Percentiles rank a stretch among this genome's conserved stretches.
Conservation (phyloP, 2,797 vertebrate genomes). For the Hylomyscus alleni region DNA sequence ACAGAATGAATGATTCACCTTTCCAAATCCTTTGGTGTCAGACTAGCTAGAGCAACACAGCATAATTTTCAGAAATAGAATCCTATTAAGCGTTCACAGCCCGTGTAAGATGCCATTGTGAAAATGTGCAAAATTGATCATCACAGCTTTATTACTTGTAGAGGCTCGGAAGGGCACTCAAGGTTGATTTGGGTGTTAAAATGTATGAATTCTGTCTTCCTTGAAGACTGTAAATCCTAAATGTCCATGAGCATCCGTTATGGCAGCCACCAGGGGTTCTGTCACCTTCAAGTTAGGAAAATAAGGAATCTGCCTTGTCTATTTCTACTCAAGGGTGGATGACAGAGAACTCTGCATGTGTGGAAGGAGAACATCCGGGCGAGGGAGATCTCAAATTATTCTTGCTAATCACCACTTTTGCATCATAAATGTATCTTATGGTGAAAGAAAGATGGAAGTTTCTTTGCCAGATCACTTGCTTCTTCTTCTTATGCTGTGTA, state of each 20-base stretch:
- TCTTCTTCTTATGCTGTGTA: not conserved
- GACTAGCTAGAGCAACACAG: conserved; percentile 71
- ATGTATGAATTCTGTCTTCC: conserved; percentile 71
- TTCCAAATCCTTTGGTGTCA: conserved; percentile 66
- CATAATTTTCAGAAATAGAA: conserved; percentile 80
- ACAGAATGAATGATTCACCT: conserved; percentile 67
- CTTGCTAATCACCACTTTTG: conserved; percentile 54
- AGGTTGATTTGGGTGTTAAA: conserved; percentile 73
- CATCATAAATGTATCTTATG: conserved; percentile 68
- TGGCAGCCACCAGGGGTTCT: conserved; percentile 54
- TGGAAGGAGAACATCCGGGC: conserved; percentile 28
- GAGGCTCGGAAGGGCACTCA: conserved; percentile 74
- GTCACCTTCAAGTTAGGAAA: conserved; percentile 76
- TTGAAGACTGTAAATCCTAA: conserved; percentile 71
- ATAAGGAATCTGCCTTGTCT: conserved; percentile 39
- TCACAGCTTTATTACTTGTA: conserved; percentile 73
- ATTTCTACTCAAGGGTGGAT: conserved; percentile 24
- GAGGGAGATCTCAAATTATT: not conserved
- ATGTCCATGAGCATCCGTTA: conserved; percentile 59
- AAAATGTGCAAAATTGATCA: conserved; percentile 72
- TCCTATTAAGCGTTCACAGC: conserved; percentile 76
- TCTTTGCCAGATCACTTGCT: conserved; percentile 45
- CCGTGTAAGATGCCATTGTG: conserved; percentile 58
- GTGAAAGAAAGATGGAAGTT: not conserved
- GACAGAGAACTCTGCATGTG: conserved; percentile 52